phyloP scores from a whole-genome alignment of 2,888 invertebrate species.

The Drymonia ruficornis region DNA sequence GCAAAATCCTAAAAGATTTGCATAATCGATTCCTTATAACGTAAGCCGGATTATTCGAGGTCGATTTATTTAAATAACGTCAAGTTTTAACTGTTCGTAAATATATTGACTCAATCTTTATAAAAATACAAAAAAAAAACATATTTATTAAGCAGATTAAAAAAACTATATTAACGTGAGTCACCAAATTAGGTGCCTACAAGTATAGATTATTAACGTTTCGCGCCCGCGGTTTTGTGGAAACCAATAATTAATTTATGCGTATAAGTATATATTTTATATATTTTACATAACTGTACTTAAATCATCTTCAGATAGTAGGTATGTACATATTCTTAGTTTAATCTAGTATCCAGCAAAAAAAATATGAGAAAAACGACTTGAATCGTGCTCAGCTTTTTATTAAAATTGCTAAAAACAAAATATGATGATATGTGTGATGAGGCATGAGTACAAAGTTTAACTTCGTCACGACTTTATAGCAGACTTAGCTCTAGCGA shows the following conservation, averaged over 20 bases:
- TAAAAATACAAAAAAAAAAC: not conserved
- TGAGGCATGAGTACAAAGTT: not conserved
- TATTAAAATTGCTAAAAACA: not conserved
- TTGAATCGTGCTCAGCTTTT: not conserved
- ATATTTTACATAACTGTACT: too few species aligned
- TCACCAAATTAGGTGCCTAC: too few species aligned
- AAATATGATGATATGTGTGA: not conserved
- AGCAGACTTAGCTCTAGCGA: too few species aligned
- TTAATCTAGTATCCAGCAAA: not conserved
- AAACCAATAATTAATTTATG: too few species aligned
- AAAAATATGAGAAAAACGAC: not conserved
- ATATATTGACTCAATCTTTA: slow-evolving; percentile 13
- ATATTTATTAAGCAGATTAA: too few species aligned
- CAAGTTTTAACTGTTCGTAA: slow-evolving; percentile 13
- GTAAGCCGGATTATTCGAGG: slow-evolving; percentile 26
- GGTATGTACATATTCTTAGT: too few species aligned
- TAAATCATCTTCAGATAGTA: too few species aligned
- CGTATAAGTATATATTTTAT: too few species aligned
- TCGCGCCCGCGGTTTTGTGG: too few species aligned
- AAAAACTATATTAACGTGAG: too few species aligned
- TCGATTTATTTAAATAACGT: slow-evolving; percentile 25
- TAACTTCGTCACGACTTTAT: not conserved
- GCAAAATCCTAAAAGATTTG: slow-evolving; percentile 24
- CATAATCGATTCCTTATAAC: slow-evolving; percentile 26
- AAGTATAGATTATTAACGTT: too few species aligned